Evolutionary conservation across 2,797 vertebrate species (phyloP).

Genomic region (Oreochromis mossambicus): DNA sequence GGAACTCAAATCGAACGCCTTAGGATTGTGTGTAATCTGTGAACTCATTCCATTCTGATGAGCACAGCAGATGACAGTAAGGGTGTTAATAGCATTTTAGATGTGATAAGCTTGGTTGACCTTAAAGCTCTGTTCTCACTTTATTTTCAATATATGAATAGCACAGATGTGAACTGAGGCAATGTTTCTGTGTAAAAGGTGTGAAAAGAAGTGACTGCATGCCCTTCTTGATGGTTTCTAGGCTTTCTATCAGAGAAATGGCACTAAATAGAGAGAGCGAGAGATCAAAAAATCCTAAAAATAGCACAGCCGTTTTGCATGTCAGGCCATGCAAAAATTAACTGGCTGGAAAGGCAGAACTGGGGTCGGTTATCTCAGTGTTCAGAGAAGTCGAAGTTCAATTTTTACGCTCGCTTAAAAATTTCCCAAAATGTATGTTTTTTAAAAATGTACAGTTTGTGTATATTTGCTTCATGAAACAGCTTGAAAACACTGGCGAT

Average conservation of each 20-base stretch:
- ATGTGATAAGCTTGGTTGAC: slow-evolving; percentile 47
- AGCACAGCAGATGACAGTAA: slow-evolving; percentile 35
- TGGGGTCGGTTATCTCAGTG: not conserved
- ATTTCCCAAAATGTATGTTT: not conserved
- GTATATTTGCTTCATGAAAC: not conserved
- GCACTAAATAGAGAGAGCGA: not conserved
- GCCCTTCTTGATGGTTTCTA: not conserved
- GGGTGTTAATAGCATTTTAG: slow-evolving; percentile 44
- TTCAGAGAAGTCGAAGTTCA: not conserved
- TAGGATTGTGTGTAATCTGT: slow-evolving; percentile 47
- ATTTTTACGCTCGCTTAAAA: not conserved
- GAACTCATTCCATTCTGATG: slow-evolving; percentile 54
- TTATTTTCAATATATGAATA: slow-evolving; percentile 18
- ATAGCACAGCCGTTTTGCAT: slow-evolving; percentile 24
- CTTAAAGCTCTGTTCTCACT: slow-evolving; percentile 21
- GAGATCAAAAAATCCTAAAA: slow-evolving; percentile 27
- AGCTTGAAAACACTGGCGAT: not conserved
- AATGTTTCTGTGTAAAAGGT: slow-evolving; percentile 12
- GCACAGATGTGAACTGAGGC: not conserved
- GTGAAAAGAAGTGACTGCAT: not conserved
- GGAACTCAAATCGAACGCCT: slow-evolving; percentile 30
- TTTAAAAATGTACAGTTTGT: not conserved
- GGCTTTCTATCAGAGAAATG: slow-evolving; percentile 13
- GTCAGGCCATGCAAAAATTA: not conserved
- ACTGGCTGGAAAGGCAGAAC: not conserved